Evolutionary conservation across 2,797 vertebrate species (phyloP).

Genomic region (Tapera naevia): DNA sequence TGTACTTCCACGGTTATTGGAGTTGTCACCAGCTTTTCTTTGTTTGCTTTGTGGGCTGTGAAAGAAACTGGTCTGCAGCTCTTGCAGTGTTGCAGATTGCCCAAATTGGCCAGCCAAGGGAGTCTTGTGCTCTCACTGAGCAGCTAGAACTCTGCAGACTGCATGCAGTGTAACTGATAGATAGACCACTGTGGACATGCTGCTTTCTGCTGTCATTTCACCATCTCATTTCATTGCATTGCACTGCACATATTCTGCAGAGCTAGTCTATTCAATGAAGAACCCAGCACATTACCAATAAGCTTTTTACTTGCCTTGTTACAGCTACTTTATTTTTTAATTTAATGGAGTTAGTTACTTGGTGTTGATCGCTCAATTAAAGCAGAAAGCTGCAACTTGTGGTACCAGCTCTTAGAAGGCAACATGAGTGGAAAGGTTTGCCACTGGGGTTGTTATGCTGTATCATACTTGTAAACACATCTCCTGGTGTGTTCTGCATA

Average conservation of each 20-base stretch:
- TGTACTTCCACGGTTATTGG: neutral
- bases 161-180: accelerated
- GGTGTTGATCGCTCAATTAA: neutral
- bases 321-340: accelerated
- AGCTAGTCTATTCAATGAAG: neutral
- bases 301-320: neutral
- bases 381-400: neutral
- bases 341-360: neutral
- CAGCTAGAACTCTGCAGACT: neutral
- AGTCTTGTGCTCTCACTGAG: accelerated
- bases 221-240: neutral
- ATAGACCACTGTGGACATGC: neutral
- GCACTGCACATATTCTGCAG: neutral
- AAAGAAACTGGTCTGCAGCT: neutral
- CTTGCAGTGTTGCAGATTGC: neutral
- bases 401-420: neutral
- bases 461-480: neutral
- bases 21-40: neutral
- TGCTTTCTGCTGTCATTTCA: neutral
- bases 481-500: neutral
- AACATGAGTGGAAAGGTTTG: neutral
- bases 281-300: neutral
- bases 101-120: neutral
- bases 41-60: neutral
- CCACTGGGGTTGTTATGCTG: neutral